These are phyloP conservation scores for Notiomystis cincta DNA, from an alignment of 2,113 vertebrate species.

Conservation along the genomic window DNA sequence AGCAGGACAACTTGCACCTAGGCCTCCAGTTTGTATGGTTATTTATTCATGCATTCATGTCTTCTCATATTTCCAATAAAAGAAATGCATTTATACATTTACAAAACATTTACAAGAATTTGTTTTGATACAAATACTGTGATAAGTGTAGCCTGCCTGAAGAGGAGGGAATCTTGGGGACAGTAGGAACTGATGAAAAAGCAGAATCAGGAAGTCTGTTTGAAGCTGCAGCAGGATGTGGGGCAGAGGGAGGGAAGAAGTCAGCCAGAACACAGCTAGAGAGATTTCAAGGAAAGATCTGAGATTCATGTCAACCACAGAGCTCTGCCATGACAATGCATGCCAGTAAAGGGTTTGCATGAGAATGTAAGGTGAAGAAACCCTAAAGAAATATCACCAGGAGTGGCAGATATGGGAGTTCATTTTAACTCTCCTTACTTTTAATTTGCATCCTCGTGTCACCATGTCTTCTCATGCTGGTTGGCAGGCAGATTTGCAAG, in stretches of 20 bases:
- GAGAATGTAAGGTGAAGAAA: neutral
- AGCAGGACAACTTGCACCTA: fast-evolving
- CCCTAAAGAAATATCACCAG: neutral
- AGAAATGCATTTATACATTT: fast-evolving
- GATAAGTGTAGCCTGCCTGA: neutral
- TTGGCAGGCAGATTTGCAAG: neutral
- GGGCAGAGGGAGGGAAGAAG: neutral
- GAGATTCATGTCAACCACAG: neutral
- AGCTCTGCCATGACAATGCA: neutral
- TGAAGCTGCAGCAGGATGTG: neutral
- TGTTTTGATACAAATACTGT: neutral
- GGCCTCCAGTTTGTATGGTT: neutral
- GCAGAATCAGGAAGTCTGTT: neutral
- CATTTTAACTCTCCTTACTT: neutral
- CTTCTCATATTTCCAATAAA: neutral
- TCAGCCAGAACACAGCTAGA: neutral
- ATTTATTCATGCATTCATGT: neutral
- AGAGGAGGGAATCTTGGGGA: neutral
- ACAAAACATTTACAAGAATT: neutral
- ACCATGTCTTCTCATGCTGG: neutral
- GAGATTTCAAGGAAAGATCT: neutral
- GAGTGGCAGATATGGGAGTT: neutral
- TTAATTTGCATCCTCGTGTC: neutral
- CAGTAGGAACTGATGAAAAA: neutral
- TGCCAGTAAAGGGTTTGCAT: neutral